Conservation (phyloP, 2,113 vertebrate genomes). For the Sturnira hondurensis region DNA sequence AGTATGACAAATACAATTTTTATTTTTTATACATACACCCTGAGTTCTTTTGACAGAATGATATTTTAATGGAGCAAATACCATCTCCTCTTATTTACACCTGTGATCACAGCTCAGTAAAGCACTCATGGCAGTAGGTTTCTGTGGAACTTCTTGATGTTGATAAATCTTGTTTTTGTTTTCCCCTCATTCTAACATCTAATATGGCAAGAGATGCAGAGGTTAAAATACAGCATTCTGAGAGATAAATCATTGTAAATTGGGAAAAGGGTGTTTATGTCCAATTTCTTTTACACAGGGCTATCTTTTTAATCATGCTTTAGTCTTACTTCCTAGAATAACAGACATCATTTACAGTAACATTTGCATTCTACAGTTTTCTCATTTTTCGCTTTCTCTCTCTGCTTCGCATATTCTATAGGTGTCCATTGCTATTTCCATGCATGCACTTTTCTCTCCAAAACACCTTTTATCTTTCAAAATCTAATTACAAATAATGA, state of each 20-base stretch:
- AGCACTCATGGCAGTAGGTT: background rate
- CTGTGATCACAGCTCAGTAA: background rate
- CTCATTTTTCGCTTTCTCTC: background rate
- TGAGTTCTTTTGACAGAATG: background rate
- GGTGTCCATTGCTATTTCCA: background rate
- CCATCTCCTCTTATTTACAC: background rate
- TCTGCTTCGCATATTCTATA: background rate
- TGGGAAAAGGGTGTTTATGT: background rate
- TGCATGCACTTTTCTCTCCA: background rate
- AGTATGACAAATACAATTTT: conserved; percentile 28
- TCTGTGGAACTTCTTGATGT: background rate
- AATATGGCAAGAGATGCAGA: background rate
- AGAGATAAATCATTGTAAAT: background rate
- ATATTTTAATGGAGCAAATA: background rate
- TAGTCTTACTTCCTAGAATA: background rate
- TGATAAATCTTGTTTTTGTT: background rate
- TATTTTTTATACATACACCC: background rate
- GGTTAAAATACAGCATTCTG: background rate
- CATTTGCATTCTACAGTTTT: background rate
- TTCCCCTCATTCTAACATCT: background rate
- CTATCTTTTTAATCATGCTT: background rate
- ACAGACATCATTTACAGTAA: background rate
- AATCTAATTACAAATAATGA: background rate
- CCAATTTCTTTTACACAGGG: background rate
- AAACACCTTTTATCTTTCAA: background rate